A percentile compares a stretch with the other conserved stretches of the same genome.
These are phyloP conservation scores for Cyprinus carpio DNA, from an alignment of 2,113 vertebrate species.

Conservation along the genomic window DNA sequence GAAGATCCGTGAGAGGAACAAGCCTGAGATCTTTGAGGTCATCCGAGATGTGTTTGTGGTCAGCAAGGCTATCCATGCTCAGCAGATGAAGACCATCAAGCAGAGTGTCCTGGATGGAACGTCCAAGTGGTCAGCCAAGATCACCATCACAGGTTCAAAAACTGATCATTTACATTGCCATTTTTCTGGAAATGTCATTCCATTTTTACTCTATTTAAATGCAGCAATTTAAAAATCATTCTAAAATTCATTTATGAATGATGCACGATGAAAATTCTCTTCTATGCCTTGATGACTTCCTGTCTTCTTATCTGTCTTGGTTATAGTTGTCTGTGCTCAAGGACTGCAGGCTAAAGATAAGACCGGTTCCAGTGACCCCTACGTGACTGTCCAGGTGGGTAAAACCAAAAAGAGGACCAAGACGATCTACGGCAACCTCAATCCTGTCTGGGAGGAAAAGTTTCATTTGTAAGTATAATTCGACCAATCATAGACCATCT, in stretches of 20 bases:
- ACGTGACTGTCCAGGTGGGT: slow-evolving; percentile 96
- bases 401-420: slow-evolving; percentile 99
- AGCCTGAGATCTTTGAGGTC: slow-evolving; percentile 96
- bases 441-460: slow-evolving; percentile 98
- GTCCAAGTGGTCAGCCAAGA: slow-evolving; percentile 99
- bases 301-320: background rate
- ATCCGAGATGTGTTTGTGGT: slow-evolving; percentile 92
- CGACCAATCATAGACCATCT: background rate
- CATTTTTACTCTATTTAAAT: background rate
- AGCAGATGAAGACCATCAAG: slow-evolving; percentile 98
- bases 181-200: background rate
- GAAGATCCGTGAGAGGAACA: slow-evolving; percentile 98
- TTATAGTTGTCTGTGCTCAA: slow-evolving; percentile 91
- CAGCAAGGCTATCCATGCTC: slow-evolving; percentile 84
- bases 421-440: slow-evolving; percentile 97
- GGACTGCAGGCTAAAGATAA: slow-evolving; percentile 98
- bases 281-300: slow-evolving; percentile 46
- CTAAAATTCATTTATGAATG: background rate
- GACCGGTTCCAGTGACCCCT: slow-evolving; percentile 96
- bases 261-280: background rate
- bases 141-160: slow-evolving; percentile 89
- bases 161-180: background rate
- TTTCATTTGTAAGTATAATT: slow-evolving; percentile 91
- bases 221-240: background rate
- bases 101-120: slow-evolving; percentile 98